These are phyloP conservation scores for Drosophila nigrodunni DNA, from an alignment of 1,140 invertebrate species.

Conservation along the genomic window DNA sequence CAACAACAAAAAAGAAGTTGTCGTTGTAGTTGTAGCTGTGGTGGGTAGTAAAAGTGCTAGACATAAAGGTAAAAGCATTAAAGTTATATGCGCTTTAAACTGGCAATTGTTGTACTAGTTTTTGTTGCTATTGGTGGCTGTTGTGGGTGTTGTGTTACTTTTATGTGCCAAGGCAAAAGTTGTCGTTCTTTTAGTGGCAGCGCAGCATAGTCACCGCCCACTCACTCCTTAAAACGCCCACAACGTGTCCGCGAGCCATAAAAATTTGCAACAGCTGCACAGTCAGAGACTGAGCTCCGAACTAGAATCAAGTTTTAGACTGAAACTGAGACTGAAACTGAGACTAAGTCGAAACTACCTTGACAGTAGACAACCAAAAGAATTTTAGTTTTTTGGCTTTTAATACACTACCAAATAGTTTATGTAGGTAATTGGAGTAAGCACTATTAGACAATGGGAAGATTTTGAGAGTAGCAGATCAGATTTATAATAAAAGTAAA, in stretches of 20 bases:
- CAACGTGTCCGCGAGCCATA: conserved; percentile 78
- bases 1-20: conserved; percentile 58
- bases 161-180: conserved; percentile 80
- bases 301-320: not conserved
- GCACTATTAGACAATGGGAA: too few species aligned
- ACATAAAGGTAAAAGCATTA: conserved; percentile 80
- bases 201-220: conserved; percentile 13
- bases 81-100: conserved; percentile 81
- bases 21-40: conserved; percentile 35
- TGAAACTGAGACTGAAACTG: conserved; percentile 32
- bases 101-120: conserved; percentile 47
- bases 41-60: conserved; percentile 72
- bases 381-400: conserved; percentile 62
- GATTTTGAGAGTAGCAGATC: too few species aligned
- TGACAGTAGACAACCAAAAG: conserved; percentile 78
- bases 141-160: conserved; percentile 48
- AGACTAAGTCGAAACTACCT: conserved; percentile 61
- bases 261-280: conserved; percentile 80
- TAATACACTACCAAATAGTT: conserved; percentile 46
- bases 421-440: not conserved
- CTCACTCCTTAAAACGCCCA: conserved; percentile 46
- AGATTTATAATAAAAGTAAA: too few species aligned
- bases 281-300: conserved; percentile 39
- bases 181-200: conserved; percentile 69
- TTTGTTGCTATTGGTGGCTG: conserved; percentile 27